Percentiles rank a stretch among this genome's conserved stretches.
Evolutionary conservation across 2,113 vertebrate species (phyloP).

Genomic region (Orientallactaga bullata): DNA sequence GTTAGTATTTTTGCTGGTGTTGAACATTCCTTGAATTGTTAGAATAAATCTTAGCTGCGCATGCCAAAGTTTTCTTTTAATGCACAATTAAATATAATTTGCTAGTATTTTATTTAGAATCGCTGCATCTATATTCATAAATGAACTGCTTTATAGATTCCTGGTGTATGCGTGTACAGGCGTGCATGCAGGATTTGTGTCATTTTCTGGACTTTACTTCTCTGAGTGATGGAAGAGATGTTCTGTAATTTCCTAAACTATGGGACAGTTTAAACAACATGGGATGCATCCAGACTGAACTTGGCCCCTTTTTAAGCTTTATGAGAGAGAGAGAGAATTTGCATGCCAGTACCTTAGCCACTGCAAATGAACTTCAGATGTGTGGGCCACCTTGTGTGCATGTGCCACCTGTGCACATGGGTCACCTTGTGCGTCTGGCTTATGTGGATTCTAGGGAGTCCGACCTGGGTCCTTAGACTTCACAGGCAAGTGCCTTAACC

Average conservation of each 20-base stretch:
- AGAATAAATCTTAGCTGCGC: constrained; percentile 39
- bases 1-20: constrained; percentile 34
- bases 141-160: constrained; percentile 14
- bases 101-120: constrained; percentile 61
- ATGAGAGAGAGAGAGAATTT: too few relatives aligned
- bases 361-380: too few relatives aligned
- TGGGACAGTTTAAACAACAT: neutral
- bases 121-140: constrained; percentile 17
- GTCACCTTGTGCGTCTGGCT: too few relatives aligned
- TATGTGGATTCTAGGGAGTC: too few relatives aligned
- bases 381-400: too few relatives aligned
- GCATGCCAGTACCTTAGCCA: too few relatives aligned
- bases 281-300: neutral
- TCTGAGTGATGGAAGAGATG: neutral
- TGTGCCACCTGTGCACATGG: too few relatives aligned
- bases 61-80: neutral
- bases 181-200: neutral
- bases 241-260: neutral
- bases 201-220: neutral
- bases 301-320: neutral
- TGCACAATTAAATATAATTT: constrained; percentile 43
- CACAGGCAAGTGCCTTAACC: too few relatives aligned
- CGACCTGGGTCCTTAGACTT: too few relatives aligned
- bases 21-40: neutral
- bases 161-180: neutral